phyloP scores from a whole-genome alignment of 1,140 invertebrate genomes.

The Lordiphosa clarofinis region DNA sequence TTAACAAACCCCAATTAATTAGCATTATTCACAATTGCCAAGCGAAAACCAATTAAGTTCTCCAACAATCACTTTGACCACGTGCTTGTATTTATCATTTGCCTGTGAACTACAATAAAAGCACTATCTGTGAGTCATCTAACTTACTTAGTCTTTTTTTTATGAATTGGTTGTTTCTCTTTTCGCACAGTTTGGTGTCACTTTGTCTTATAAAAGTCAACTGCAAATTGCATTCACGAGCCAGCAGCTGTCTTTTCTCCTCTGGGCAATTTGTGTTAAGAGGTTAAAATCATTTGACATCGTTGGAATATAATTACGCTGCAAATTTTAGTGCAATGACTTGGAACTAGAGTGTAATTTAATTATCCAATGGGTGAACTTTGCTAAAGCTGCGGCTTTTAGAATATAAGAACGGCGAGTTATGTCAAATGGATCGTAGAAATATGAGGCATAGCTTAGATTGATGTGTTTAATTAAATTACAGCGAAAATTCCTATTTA shows the following conservation, averaged over 20 bases:
- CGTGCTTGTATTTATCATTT: constrained; percentile 33
- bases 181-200: constrained; percentile 25
- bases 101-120: constrained; percentile 25
- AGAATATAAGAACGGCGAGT: no score
- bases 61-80: constrained; percentile 12
- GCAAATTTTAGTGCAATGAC: constrained; percentile 36
- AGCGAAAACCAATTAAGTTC: constrained; percentile 9
- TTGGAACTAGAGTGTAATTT: constrained; percentile 41
- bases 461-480: no score
- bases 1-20: constrained; percentile 24
- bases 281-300: constrained; percentile 69
- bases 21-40: no score
- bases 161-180: constrained; percentile 17
- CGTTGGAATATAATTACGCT: constrained; percentile 56
- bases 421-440: no score
- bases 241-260: constrained; percentile 9
- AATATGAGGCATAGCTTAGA: no score
- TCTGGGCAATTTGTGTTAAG: constrained; percentile 45
- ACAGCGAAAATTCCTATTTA: no score
- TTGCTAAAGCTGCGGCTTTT: not conserved
- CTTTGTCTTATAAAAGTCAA: constrained; percentile 45
- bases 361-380: constrained; percentile 42
- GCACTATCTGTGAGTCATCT: constrained; percentile 28
- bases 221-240: constrained; percentile 37
- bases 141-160: constrained; percentile 10